These are phyloP conservation scores for Oxytorus armatus DNA, from an alignment of 2,888 invertebrate species.

Conservation along the genomic window DNA sequence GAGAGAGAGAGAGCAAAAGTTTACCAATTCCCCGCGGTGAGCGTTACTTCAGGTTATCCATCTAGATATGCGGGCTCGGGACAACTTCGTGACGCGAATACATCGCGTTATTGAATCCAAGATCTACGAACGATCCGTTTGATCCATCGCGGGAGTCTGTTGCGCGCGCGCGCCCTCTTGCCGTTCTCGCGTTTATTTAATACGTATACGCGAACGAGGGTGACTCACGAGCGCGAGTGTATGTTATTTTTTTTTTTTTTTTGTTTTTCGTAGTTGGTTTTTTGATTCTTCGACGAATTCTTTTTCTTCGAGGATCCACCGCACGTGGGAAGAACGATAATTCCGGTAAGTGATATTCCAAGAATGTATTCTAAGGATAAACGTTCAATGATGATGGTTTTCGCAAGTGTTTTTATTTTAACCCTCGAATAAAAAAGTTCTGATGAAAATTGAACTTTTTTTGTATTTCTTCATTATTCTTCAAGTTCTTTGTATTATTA, in stretches of 20 bases:
- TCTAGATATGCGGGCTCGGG: constrained; percentile 20
- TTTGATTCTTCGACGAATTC: background rate
- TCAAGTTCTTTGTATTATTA: no score
- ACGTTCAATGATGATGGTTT: background rate
- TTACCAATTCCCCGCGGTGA: background rate
- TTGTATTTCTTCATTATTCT: no score
- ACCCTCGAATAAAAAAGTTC: no score
- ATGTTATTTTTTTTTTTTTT: background rate
- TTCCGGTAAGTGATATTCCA: constrained; percentile 56
- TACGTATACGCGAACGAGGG: background rate
- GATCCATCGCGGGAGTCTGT: constrained; percentile 25
- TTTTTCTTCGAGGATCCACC: constrained; percentile 11
- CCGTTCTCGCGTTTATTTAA: constrained; percentile 7
- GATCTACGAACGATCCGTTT: constrained; percentile 50
- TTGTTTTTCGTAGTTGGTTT: constrained; percentile 5
- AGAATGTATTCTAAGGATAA: no score
- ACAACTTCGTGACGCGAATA: background rate
- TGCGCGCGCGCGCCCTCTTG: constrained; percentile 37
- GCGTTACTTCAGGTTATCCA: background rate
- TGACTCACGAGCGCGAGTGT: constrained; percentile 4
- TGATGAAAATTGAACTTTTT: no score
- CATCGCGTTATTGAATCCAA: constrained; percentile 6
- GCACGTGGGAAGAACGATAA: constrained; percentile 45
- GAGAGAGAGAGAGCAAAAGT: background rate
- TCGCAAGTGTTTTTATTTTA: no score